These are phyloP conservation scores for Callospermophilus lateralis DNA, from an alignment of 2,113 vertebrate species.

Conservation along the genomic window DNA sequence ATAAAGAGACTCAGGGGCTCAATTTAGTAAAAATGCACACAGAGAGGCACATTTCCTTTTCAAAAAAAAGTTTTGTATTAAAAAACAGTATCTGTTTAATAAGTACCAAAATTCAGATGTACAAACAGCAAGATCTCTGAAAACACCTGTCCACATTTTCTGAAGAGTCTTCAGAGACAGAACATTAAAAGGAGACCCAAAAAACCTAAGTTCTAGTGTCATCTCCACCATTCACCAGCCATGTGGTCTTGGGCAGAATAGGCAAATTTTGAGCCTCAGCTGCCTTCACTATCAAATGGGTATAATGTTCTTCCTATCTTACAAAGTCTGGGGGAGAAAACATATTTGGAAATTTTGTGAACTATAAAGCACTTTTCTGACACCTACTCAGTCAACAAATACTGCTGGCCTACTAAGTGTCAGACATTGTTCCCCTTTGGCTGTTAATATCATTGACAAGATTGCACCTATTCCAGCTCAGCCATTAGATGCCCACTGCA, in stretches of 20 bases:
- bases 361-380: conserved; percentile 29
- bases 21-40: conserved; percentile 67
- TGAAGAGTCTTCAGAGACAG: not conserved
- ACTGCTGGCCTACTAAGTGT: not conserved
- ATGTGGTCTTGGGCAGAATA: not conserved
- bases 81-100: conserved; percentile 57
- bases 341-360: not conserved
- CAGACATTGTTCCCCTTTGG: not conserved
- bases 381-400: conserved; percentile 1
- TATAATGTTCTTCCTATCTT: not conserved
- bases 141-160: not conserved
- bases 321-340: not conserved
- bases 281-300: not conserved
- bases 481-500: not conserved
- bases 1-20: conserved; percentile 80
- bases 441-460: not conserved
- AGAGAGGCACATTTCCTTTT: conserved; percentile 64
- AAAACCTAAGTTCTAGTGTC: not conserved
- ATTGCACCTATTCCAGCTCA: not conserved
- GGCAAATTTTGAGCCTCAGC: not conserved
- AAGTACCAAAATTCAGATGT: conserved; percentile 56
- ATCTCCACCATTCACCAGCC: not conserved
- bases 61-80: conserved; percentile 34
- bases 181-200: not conserved
- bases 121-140: conserved; percentile 1